A percentile compares a stretch with the other conserved stretches of the same genome.
These are phyloP conservation scores for Spongilla lacustris DNA, from an alignment of 37 sponge, comb jelly and placozoan genomes.

Conservation along the genomic window DNA sequence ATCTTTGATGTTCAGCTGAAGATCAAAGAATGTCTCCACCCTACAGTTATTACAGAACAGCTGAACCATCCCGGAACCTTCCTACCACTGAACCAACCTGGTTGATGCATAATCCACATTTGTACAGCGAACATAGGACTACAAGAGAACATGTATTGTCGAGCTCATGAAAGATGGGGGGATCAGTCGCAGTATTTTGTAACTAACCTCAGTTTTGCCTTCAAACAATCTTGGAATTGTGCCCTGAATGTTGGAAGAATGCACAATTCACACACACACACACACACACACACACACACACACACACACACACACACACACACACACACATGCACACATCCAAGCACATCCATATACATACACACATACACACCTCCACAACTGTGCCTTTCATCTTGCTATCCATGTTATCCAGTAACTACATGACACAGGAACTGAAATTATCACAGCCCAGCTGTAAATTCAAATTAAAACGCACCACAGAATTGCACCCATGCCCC, in stretches of 20 bases:
- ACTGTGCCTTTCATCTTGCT: slow-evolving; percentile 96
- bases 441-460: too few species aligned
- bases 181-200: too few species aligned
- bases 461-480: neutral
- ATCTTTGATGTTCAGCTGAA: slow-evolving; percentile 97
- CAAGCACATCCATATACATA: neutral
- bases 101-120: slow-evolving; percentile 89
- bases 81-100: slow-evolving; percentile 31
- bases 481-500: neutral
- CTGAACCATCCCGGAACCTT: neutral
- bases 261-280: neutral
- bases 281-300: neutral
- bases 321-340: neutral
- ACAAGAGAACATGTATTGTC: neutral
- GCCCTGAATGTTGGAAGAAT: slow-evolving; percentile 52
- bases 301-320: neutral
- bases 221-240: slow-evolving; percentile 93
- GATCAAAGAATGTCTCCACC: slow-evolving; percentile 94
- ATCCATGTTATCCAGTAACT: slow-evolving; percentile 96
- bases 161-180: too few species aligned
- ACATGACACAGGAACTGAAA: slow-evolving; percentile 6
- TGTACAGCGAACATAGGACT: slow-evolving; percentile 88
- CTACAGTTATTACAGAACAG: slow-evolving; percentile 16
- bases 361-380: slow-evolving; percentile 78
- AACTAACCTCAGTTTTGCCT: slow-evolving; percentile 87